Conservation (phyloP, 2,113 vertebrate species). For the Pandion haliaetus region DNA sequence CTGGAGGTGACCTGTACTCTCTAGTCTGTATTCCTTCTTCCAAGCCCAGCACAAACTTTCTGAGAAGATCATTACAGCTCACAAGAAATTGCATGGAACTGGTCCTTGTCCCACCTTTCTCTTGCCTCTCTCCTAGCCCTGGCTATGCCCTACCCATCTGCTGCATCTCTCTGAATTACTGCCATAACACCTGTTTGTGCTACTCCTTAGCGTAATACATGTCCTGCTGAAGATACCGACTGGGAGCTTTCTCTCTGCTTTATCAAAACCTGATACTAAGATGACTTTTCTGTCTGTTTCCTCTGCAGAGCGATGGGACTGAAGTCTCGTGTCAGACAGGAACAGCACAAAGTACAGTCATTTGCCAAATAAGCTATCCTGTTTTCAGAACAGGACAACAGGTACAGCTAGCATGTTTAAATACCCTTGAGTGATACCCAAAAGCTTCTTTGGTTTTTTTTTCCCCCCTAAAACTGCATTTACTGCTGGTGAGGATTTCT, state of each 20-base stretch:
- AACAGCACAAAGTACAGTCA: conserved; percentile 69
- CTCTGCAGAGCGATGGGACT: conserved; percentile 78
- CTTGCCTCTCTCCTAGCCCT: not conserved
- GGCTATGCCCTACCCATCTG: not conserved
- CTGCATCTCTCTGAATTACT: not conserved
- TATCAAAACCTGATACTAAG: not conserved
- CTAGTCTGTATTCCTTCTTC: not conserved
- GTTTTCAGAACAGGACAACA: conserved; percentile 78
- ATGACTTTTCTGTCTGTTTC: not conserved
- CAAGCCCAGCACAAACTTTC: not conserved
- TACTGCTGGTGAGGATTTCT: not conserved
- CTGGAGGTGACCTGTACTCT: not conserved
- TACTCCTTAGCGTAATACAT: not conserved
- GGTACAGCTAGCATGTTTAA: conserved; percentile 61
- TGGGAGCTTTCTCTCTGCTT: not conserved
- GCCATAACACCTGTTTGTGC: not conserved
- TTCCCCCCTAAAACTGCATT: not conserved
- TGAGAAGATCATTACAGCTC: not conserved
- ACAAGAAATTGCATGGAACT: not conserved
- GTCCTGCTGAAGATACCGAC: not conserved
- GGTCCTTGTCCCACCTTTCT: not conserved
- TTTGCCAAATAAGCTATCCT: conserved; percentile 86
- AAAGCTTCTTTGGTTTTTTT: not conserved
- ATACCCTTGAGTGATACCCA: not conserved
- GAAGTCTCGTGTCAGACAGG: conserved; percentile 83